Base-by-base conservation (phyloP, 2,113 vertebrate genomes). In the Mobula birostris region DNA sequence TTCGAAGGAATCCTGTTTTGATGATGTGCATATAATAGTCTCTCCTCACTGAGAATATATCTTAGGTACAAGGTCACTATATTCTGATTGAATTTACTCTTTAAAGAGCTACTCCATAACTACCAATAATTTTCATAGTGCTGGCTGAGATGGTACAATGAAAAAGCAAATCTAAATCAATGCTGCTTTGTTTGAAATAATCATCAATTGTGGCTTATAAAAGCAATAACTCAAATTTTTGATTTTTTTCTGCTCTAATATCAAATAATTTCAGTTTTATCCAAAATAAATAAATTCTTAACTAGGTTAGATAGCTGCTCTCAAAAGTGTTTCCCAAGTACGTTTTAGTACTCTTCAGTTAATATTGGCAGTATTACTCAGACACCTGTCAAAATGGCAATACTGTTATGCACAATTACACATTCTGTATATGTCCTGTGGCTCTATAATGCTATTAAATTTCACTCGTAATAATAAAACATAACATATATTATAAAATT, bases 11-110 rank as follows among this genome's bases (percentile, higher is more conserved):
- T 93, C 70, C 32, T 74, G 19, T 56, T 93, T 76, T 93, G 70
- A 93, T 93, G 68, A 93, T 70, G 24, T 76, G 63, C 14, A 91
- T 70, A n/a, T 19, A 70, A 0, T 70, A 15, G 21, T 12, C 36
- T 76, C 70, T 74, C 40, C 11, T 76, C 91, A 19, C 12, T 36
- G 15, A 90, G 29, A 7, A 66, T 66, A 63, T 32, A 66, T 66
- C 85, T 90, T 66, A 11, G 40, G 36, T 72, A 56, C 91, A 93
- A 93, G 91, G 68, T 93, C 91, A 24, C 91, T 15, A 56, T 93
- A 56, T 93, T 93, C 68, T 56, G 70, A 76, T 93, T 74, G 91
- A 74, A 76, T 93, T 76, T 48, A 93, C 29, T 70, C 91, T 93
- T 93, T 36, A 48, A 93, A 27, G 68, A 74, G 70, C 70, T 48